Base-by-base conservation (phyloP, 2,888 invertebrate species). In the Crepidodera aurea region DNA sequence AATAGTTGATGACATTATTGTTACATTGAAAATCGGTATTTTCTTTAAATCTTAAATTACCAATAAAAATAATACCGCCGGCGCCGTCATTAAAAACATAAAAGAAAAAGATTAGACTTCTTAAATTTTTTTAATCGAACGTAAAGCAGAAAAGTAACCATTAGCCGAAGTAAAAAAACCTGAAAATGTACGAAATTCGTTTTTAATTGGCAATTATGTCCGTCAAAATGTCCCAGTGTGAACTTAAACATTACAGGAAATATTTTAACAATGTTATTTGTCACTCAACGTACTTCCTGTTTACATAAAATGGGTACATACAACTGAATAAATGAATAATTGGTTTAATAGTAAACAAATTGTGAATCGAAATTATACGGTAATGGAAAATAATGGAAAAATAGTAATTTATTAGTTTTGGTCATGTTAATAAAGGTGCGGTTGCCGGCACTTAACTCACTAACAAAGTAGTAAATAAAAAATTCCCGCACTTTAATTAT, bases 271-370 rank as follows among this genome's bases (percentile, higher is more conserved):
- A 53, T 53, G 22, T 53, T 53, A 40, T 53, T 40, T 27, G 53
- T 53, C 53, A 53, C 27, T 16, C 53, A 39, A 40, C 18, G 40
- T 53, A 53, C 27, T 53, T 53, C 53, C 53, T 53, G 53, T 53
- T 53, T 53, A 53, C 53, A 53, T 53, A 53, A 40, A 53, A 53
- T 53, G 19, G 22, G 10, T 37, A 39, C 51, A 6, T n/a, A 53
- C 39, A 16, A 53, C 25, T 40, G 25, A 51, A 34, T 51, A 51
- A 25, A 53, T 53, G 25, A 40, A 53, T 53, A 53, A 53, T 53
- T 39, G 39, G 25, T 27, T 53, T 25, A 53, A 53, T 51, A 51
- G 37, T 39, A 37, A 51, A 37, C 51, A 51, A 39, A 37, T 39
- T 37, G 22, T 37, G 51, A 22, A 51, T 51, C 12, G 22, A 51